phyloP scores from a whole-genome alignment of 2,888 invertebrate species.

The Eupithecia insigniata region DNA sequence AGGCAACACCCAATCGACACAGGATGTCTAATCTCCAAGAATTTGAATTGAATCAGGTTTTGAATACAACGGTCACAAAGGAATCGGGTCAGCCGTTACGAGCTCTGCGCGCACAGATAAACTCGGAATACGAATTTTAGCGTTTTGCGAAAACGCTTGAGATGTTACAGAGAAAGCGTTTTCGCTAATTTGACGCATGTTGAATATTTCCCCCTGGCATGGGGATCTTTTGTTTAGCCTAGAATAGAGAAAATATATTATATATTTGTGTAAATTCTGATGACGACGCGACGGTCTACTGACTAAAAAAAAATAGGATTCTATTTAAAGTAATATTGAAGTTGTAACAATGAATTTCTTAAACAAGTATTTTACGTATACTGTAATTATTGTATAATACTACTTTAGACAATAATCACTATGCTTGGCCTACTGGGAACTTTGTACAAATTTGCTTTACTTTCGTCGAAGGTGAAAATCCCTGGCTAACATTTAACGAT shows the following conservation, averaged over 20 bases:
- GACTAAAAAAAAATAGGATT: no score
- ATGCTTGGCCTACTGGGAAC: no score
- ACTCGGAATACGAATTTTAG: neutral
- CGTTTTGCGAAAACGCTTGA: constrained; percentile 6
- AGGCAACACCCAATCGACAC: constrained; percentile 11
- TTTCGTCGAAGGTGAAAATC: neutral
- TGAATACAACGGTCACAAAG: constrained; percentile 24
- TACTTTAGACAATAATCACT: neutral
- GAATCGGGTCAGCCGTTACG: constrained; percentile 27
- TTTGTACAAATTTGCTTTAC: no score
- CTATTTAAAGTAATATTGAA: no score
- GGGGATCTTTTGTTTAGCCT: no score
- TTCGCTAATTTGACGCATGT: neutral
- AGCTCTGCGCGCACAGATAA: constrained; percentile 11
- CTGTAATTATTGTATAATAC: no score
- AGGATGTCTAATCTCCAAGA: constrained; percentile 10
- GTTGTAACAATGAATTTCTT: no score
- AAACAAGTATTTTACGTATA: no score
- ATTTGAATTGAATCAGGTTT: constrained; percentile 21
- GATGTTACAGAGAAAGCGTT: neutral
- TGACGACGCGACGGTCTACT: no score
- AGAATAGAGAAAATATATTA: neutral
- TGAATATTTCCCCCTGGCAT: neutral
- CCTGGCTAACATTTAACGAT: neutral
- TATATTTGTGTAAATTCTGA: neutral